Conservation (phyloP, 2,113 vertebrate species). For the Caranx ignobilis region DNA sequence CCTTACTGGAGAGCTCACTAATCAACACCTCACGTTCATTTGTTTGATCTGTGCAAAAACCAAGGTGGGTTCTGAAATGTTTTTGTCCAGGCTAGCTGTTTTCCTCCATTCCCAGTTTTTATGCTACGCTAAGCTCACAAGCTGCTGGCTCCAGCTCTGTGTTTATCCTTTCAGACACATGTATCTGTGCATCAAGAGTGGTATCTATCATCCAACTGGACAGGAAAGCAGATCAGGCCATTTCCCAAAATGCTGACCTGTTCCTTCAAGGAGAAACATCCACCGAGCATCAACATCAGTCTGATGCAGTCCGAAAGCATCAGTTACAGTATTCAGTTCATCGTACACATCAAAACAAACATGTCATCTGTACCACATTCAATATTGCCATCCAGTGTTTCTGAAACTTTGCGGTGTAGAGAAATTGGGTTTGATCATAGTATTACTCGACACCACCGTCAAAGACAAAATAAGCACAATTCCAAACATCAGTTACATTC, state of each 20-base stretch:
- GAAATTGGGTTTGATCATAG: slow-evolving; percentile 37
- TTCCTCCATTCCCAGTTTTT: neutral
- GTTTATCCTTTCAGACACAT: neutral
- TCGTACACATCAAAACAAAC: slow-evolving; percentile 45
- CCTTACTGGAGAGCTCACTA: neutral
- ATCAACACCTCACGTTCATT: neutral
- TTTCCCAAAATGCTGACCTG: slow-evolving; percentile 24
- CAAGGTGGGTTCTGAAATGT: neutral
- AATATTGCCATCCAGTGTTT: slow-evolving; percentile 80
- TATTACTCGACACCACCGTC: slow-evolving; percentile 18
- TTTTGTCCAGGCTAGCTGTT: neutral
- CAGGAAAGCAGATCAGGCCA: neutral
- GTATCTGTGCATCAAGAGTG: neutral
- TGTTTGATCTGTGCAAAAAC: neutral
- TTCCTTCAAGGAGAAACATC: slow-evolving; percentile 15
- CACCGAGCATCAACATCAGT: slow-evolving; percentile 32
- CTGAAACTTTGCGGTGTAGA: slow-evolving; percentile 41
- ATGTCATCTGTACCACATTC: slow-evolving; percentile 68
- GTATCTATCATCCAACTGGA: neutral
- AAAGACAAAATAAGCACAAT: slow-evolving; percentile 24
- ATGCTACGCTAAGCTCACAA: slow-evolving; percentile 1
- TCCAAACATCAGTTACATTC: slow-evolving; percentile 52
- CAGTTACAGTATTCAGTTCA: slow-evolving; percentile 53
- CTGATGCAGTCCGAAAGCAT: slow-evolving; percentile 39
- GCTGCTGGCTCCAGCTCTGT: neutral